Evolutionary conservation across 2,113 vertebrate species (phyloP), one percentile per base, ranked within the genome.

Genomic region (Sprattus sprattus): DNA sequence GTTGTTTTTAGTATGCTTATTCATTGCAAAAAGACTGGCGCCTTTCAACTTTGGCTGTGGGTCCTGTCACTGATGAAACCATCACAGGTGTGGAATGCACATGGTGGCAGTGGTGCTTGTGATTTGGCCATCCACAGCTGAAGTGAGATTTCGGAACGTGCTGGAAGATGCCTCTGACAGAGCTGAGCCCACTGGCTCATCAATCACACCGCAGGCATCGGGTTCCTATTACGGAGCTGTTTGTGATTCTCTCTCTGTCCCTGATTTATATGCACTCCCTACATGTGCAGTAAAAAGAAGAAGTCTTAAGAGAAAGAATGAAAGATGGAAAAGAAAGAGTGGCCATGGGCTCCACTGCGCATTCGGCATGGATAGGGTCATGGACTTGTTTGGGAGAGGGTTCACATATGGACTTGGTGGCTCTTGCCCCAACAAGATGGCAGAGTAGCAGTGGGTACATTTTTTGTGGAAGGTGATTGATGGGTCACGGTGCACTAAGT

Each of bases 151-250:
- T 71, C 32, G 71, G 71, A 78, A 39, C 28, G 71, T 44, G 71
- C 71, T 39, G 71, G 25, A 28, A 78, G 71, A 32, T 78, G 71
- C 71, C 13, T 78, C 32, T 78, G 71, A 78, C 71, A 78, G 71
- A 16, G 11, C 25, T 13, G 28, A 15, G 25, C 25, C 71, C 28
- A 39, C 16, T 13, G 10, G 32, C 32, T 39, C 71, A 78, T 78
- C 20, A 78, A 78, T 78, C 71, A 78, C 71, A 4, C 11, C 3
- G 32, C 71, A 39, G 13, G 25, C 71, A 78, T 78, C 71, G 15
- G 71, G 71, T 39, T 78, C 71, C 71, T 32, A 78, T 78, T 78
- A 78, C 25, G 0, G 32, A 39, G 10, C 25, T 39, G 28, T 32
- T 25, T 32, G 64, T 32, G 71, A 28, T 44, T 28, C 71, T 78